These are phyloP conservation scores for Parus major DNA, from an alignment of 2,113 vertebrate species.

Conservation along the genomic window DNA sequence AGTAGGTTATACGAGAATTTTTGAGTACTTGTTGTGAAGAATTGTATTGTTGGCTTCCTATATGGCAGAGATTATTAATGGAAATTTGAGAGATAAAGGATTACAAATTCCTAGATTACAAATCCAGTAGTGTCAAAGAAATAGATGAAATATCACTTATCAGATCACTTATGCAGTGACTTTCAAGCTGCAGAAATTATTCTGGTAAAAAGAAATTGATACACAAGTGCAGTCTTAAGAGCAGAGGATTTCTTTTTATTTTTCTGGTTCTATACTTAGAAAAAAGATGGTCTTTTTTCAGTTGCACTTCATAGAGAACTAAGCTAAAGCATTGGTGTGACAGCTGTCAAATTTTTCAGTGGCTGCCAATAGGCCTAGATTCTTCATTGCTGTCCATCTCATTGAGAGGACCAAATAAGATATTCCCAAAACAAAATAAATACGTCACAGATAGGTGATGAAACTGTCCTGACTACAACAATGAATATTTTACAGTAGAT, in stretches of 20 bases:
- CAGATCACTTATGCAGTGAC: fast-evolving
- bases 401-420: neutral
- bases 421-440: neutral
- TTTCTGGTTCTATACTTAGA: neutral
- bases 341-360: neutral
- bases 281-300: neutral
- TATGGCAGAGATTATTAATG: neutral
- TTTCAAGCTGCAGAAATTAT: neutral
- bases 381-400: neutral
- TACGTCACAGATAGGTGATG: neutral
- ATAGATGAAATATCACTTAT: neutral
- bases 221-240: neutral
- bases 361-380: neutral
- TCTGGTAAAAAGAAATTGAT: neutral
- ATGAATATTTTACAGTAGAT: neutral
- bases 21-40: neutral
- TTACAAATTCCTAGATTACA: neutral
- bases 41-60: fast-evolving
- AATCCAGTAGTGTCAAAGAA: neutral
- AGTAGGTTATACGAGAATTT: neutral
- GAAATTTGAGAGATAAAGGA: neutral
- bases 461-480: neutral
- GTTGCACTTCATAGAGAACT: neutral
- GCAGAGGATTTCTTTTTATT: neutral
- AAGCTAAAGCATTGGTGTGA: neutral